Conservation (phyloP, 2,113 vertebrate species). For the Seriola dumerili region DNA sequence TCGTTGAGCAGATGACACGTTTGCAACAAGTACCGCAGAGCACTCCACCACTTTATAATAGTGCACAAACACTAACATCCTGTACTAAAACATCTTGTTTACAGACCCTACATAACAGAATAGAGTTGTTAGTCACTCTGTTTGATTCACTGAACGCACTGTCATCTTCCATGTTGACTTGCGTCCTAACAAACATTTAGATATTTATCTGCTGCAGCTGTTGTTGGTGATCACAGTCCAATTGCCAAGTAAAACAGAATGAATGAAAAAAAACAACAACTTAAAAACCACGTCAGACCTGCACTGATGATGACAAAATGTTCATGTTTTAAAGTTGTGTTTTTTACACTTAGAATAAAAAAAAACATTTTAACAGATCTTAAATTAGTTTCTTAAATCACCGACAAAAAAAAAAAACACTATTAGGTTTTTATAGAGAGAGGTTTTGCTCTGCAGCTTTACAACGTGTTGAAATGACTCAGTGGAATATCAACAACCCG, state of each 20-base stretch:
- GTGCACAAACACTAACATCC: slow-evolving; percentile 52
- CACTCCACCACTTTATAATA: background rate
- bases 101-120: slow-evolving; percentile 16
- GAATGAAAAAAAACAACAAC: background rate
- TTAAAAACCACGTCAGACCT: background rate
- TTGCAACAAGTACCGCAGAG: background rate
- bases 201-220: slow-evolving; percentile 51
- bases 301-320: background rate
- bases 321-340: background rate
- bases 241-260: background rate
- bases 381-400: background rate
- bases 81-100: slow-evolving; percentile 40
- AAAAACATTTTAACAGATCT: background rate
- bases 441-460: background rate
- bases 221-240: background rate
- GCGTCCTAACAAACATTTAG: slow-evolving; percentile 21
- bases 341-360: background rate
- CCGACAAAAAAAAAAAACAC: no score
- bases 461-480: slow-evolving; percentile 21
- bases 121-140: slow-evolving; percentile 1
- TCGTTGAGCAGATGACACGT: background rate
- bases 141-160: slow-evolving; percentile 18
- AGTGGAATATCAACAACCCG: background rate
- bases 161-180: slow-evolving; percentile 39
- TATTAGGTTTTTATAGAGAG: background rate